Percentiles rank a stretch among this genome's conserved stretches.
phyloP scores from a whole-genome alignment of 2,888 invertebrate genomes.

The Ennomos fuscantarius region DNA sequence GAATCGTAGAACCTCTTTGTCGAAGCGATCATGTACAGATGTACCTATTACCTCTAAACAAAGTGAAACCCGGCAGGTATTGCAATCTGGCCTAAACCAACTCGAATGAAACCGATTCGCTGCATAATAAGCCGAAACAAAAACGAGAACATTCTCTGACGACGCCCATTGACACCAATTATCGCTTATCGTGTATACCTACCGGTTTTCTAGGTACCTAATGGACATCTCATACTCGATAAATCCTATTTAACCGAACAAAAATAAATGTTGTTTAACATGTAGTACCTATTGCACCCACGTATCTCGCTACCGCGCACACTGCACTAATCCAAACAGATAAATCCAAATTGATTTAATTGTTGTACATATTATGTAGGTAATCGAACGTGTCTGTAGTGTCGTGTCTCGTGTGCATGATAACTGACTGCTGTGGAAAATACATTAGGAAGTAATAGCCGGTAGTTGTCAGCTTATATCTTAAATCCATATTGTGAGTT shows the following conservation, averaged over 20 bases:
- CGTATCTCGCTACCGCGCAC: neutral
- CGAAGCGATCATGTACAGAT: no score
- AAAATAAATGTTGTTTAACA: slow-evolving; percentile 24
- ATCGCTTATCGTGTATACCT: slow-evolving; percentile 17
- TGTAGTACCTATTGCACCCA: neutral
- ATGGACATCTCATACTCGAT: slow-evolving; percentile 1
- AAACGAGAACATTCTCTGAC: slow-evolving; percentile 30
- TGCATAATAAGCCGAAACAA: slow-evolving; percentile 34
- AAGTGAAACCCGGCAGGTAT: neutral
- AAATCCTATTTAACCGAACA: slow-evolving; percentile 7
- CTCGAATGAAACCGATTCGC: slow-evolving; percentile 19
- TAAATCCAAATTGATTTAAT: slow-evolving; percentile 14
- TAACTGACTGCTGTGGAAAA: no score
- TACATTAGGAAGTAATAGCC: no score
- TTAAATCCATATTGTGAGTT: no score
- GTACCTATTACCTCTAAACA: no score
- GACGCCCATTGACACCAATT: slow-evolving; percentile 19
- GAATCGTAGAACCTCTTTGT: no score
- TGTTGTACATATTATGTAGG: neutral
- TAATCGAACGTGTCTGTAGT: no score
- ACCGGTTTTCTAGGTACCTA: neutral
- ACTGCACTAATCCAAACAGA: slow-evolving; percentile 5
- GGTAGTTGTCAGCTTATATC: no score
- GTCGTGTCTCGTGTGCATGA: no score
- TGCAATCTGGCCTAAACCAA: slow-evolving; percentile 13